These are phyloP conservation scores for Zeuzera pyrina DNA, from an alignment of 2,888 invertebrate species.

Conservation along the genomic window DNA sequence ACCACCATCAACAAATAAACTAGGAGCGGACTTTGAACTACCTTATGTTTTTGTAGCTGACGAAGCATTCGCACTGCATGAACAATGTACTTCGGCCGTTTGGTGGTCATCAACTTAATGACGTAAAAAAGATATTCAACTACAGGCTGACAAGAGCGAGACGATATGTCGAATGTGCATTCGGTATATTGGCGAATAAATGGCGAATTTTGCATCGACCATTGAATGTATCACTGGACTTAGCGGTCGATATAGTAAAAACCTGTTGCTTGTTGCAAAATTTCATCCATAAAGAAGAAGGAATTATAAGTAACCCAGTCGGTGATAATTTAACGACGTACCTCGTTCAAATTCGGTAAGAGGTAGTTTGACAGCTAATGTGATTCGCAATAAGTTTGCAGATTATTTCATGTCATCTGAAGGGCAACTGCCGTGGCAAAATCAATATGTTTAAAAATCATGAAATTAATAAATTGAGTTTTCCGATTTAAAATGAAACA, in stretches of 20 bases:
- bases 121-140: constrained; percentile 9
- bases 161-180: constrained; percentile 11
- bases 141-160: constrained; percentile 13
- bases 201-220: constrained; percentile 18
- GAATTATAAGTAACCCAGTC: too few relatives aligned
- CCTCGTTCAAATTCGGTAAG: too few relatives aligned
- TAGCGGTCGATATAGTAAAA: constrained; percentile 6
- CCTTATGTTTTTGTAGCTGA: constrained; percentile 19
- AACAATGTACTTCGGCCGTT: constrained; percentile 13
- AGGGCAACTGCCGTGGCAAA: too few relatives aligned
- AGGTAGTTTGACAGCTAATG: too few relatives aligned
- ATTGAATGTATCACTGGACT: not conserved
- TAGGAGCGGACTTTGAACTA: constrained; percentile 9
- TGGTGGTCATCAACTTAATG: constrained; percentile 15
- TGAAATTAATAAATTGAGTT: constrained; percentile 9
- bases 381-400: too few relatives aligned
- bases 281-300: constrained; percentile 6
- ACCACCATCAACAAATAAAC: constrained; percentile 4
- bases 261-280: constrained; percentile 9
- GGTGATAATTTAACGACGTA: too few relatives aligned
- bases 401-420: too few relatives aligned
- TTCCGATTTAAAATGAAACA: constrained; percentile 3
- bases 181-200: constrained; percentile 18
- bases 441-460: too few relatives aligned
- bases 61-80: constrained; percentile 8